phyloP scores from a whole-genome alignment of 2,888 invertebrate species.

The Hemicrepidius hirtus region DNA sequence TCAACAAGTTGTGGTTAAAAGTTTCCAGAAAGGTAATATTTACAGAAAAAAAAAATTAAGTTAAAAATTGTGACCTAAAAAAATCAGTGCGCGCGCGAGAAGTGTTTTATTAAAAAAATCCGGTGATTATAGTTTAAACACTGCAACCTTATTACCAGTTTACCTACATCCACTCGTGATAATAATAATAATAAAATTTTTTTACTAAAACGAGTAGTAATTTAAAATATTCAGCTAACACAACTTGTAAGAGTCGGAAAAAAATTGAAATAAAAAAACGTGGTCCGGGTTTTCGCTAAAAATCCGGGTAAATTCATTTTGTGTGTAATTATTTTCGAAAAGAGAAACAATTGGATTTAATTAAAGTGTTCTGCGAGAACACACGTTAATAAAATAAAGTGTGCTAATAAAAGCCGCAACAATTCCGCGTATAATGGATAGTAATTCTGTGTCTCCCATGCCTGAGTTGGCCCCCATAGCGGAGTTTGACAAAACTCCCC shows the following conservation, averaged over 20 bases:
- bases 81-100: neutral
- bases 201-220: neutral
- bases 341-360: neutral
- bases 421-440: conserved; percentile 73
- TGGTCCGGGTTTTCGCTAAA: neutral
- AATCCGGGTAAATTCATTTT: conserved; percentile 9
- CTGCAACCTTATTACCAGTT: conserved; percentile 6
- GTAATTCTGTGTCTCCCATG: conserved; percentile 82
- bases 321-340: neutral
- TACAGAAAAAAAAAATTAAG: neutral
- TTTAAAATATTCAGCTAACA: neutral
- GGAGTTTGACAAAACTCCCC: conserved; percentile 82
- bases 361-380: conserved; percentile 22
- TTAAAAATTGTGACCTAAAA: neutral
- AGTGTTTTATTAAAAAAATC: neutral
- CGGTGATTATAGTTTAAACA: neutral
- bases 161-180: conserved; percentile 12
- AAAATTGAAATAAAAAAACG: neutral
- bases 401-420: conserved; percentile 32
- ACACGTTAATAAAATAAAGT: conserved; percentile 35
- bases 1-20: neutral
- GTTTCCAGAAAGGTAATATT: conserved; percentile 8
- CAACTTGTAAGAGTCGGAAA: neutral
- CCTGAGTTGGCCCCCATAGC: conserved; percentile 81
- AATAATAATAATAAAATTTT: neutral